A percentile compares a stretch with the other conserved stretches of the same genome.
Conservation (phyloP, 1,140 invertebrate species). For the Phocides pigmalion region DNA sequence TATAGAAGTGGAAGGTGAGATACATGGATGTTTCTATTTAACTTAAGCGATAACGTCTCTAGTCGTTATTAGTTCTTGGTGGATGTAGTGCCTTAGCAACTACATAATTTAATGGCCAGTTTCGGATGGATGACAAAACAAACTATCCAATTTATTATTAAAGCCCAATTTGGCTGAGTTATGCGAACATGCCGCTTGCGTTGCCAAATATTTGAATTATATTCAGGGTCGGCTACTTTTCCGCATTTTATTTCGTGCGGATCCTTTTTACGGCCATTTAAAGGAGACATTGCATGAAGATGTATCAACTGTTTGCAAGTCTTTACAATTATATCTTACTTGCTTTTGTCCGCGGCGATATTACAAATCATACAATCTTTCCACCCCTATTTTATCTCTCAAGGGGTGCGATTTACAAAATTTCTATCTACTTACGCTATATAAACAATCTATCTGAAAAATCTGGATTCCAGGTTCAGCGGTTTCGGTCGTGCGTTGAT, state of each 20-base stretch:
- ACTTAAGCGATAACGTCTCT: too few relatives aligned
- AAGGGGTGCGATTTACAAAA: too few relatives aligned
- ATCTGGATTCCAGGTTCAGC: too few relatives aligned
- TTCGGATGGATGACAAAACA: slow-evolving; percentile 34
- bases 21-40: too few relatives aligned
- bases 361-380: too few relatives aligned
- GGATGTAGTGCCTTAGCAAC: not conserved
- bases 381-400: too few relatives aligned
- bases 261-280: slow-evolving; percentile 17
- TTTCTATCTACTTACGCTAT: too few relatives aligned
- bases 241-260: slow-evolving; percentile 13
- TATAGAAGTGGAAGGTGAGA: too few relatives aligned
- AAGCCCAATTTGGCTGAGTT: slow-evolving; percentile 32
- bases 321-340: too few relatives aligned
- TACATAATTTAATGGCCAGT: slow-evolving; percentile 27
- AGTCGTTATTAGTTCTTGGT: not conserved
- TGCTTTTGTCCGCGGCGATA: too few relatives aligned
- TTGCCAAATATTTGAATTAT: slow-evolving; percentile 34
- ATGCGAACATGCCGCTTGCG: slow-evolving; percentile 12
- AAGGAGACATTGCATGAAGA: slow-evolving; percentile 1
- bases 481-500: too few relatives aligned
- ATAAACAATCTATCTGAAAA: too few relatives aligned
- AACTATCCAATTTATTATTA: slow-evolving; percentile 36
- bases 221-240: slow-evolving; percentile 15
- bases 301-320: not conserved